phyloP scores from a whole-genome alignment of 1,140 invertebrate species.

The Drosophila truncata region DNA sequence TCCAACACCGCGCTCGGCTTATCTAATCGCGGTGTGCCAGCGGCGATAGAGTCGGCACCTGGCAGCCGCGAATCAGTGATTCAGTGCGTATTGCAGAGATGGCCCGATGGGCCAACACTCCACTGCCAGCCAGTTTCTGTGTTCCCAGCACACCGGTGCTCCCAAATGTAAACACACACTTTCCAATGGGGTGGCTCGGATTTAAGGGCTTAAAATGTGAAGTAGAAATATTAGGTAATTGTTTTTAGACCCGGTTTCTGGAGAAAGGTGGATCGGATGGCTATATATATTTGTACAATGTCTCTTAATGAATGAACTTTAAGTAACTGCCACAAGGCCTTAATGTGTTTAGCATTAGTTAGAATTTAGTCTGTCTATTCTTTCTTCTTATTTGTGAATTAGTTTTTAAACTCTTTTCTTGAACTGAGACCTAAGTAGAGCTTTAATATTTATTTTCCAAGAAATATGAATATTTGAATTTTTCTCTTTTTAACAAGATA shows the following conservation, averaged over 20 bases:
- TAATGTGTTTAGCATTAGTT: not conserved
- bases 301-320: not conserved
- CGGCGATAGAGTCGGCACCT: slow-evolving; percentile 68
- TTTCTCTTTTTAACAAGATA: not conserved
- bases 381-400: too few relatives aligned
- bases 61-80: slow-evolving; percentile 14
- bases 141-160: slow-evolving; percentile 57
- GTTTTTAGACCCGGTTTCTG: too few relatives aligned
- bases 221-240: not conserved
- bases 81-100: slow-evolving; percentile 44
- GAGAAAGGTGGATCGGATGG: too few relatives aligned
- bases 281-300: not conserved
- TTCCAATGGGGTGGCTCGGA: slow-evolving; percentile 15
- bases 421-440: not conserved
- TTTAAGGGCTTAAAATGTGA: not conserved
- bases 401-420: not conserved
- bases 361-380: not conserved
- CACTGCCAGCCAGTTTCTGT: slow-evolving; percentile 53
- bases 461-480: not conserved
- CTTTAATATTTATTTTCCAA: not conserved
- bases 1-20: slow-evolving; percentile 46
- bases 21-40: slow-evolving; percentile 63
- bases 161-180: slow-evolving; percentile 73
- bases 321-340: not conserved
- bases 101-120: slow-evolving; percentile 4